Evolutionary conservation across 1,140 invertebrate species (phyloP), one percentile per base, ranked within the genome.

Genomic region (Drosophila tristis): DNA sequence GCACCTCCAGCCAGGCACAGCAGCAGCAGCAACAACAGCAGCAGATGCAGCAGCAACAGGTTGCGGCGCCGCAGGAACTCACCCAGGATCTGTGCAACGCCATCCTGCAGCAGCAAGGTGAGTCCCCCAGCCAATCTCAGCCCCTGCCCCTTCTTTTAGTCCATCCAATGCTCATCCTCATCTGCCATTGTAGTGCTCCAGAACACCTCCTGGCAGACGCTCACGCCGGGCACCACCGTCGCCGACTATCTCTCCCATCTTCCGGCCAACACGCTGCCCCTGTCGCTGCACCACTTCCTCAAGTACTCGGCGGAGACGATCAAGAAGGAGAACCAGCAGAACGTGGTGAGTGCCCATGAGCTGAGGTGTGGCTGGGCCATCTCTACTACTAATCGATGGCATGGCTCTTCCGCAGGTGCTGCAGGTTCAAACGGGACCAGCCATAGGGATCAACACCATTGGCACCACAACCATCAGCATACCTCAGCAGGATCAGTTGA

Each of bases 291-390:
- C 80, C 96, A 97, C 90, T 96, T 97, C 79, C 93, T 97, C 16
- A 97, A 97, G 91, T 97, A 97, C 91, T 96, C 96, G 2, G 95
- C 95, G 1, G 95, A 96, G 81, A 95, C 93, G 66, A 96, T 96
- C 53, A 96, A 96, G 64, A 95, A 96, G 80, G 95, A 96, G 77
- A 93, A 93, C 2, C 91, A 92, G 54, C 91, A 92, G 74, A 92
- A 91, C 80, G 91, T 90, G 73, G 90, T 92, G 78, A 72, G 74
- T 80, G 16, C 6, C 9, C 6, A 35, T 39, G 1, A 5, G 5
- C 20, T 31, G 31, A 3, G 31, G 8, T 3, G 31, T 31, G 31
- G 8, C 29, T 31, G 29, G 31, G 31, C 31, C 5, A 23, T 11
- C 4, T 9, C 1, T 16, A 1, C 39, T 15, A 25, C 23, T 26